Evolutionary conservation across 2,113 vertebrate genomes (phyloP).

Genomic region (Cairina moschata): DNA sequence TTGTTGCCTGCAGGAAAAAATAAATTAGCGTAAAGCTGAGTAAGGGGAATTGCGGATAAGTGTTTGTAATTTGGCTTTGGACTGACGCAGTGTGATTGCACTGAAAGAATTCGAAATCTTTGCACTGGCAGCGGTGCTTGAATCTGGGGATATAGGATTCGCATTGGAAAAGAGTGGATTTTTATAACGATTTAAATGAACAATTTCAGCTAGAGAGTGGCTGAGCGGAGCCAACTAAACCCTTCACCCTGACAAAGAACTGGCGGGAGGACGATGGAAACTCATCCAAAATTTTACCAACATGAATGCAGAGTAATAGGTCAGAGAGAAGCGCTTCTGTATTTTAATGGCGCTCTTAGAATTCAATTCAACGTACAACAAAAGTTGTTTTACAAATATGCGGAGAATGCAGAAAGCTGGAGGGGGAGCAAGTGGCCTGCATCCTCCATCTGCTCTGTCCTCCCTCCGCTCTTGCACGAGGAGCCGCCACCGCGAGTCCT

Average conservation of each 20-base stretch:
- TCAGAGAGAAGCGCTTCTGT: conserved; percentile 68
- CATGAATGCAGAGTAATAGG: conserved; percentile 71
- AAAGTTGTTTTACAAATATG: conserved; percentile 70
- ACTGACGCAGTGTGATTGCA: conserved; percentile 43
- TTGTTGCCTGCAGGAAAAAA: conserved; percentile 36
- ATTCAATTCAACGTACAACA: conserved; percentile 67
- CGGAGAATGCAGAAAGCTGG: conserved; percentile 66
- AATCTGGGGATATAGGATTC: conserved; percentile 60
- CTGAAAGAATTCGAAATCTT: conserved; percentile 62
- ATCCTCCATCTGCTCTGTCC: conserved; percentile 51
- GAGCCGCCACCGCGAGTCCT: background rate
- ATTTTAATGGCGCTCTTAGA: conserved; percentile 62
- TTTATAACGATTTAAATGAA: conserved; percentile 64
- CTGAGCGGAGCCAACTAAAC: conserved; percentile 69
- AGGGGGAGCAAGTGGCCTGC: conserved; percentile 53
- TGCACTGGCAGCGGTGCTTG: conserved; percentile 54
- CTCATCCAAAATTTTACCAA: conserved; percentile 68
- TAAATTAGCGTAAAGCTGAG: conserved; percentile 61
- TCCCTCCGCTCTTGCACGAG: background rate
- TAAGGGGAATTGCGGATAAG: conserved; percentile 57
- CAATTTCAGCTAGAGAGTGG: conserved; percentile 66
- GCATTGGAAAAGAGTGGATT: conserved; percentile 44
- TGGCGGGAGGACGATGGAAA: conserved; percentile 66
- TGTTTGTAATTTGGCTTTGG: conserved; percentile 68
- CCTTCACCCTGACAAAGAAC: conserved; percentile 74